Conservation (phyloP, 1,140 invertebrate genomes). For the Drosophila baimaii region DNA sequence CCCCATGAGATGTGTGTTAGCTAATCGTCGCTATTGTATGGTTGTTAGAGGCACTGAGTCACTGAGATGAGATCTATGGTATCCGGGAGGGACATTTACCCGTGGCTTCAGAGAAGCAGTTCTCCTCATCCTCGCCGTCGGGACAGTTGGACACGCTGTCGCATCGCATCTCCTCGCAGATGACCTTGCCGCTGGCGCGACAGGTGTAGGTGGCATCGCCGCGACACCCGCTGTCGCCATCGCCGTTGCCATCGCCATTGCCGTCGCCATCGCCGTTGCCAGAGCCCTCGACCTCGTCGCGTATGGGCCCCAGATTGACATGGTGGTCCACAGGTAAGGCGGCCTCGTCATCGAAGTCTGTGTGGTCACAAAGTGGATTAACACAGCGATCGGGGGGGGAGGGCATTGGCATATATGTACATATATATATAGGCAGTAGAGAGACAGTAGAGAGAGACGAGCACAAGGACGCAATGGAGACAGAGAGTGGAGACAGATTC, state of each 20-base stretch:
- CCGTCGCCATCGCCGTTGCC: conserved; percentile 37
- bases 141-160: conserved; percentile 85
- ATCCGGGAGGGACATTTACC: conserved; percentile 48
- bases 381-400: not conserved
- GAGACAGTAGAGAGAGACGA: too few species aligned
- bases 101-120: conserved; percentile 15
- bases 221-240: conserved; percentile 82
- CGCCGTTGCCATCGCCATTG: conserved; percentile 54
- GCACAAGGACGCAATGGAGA: conserved; percentile 30
- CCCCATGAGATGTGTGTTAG: not conserved
- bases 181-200: conserved; percentile 65
- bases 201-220: conserved; percentile 86
- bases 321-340: too few species aligned
- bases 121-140: conserved; percentile 56
- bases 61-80: not conserved
- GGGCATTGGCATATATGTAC: too few species aligned
- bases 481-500: conserved; percentile 1
- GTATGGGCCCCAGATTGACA: not conserved
- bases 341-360: conserved; percentile 11
- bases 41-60: not conserved
- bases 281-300: conserved; percentile 61
- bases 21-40: not conserved
- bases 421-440: too few species aligned
- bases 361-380: conserved; percentile 30
- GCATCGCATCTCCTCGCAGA: conserved; percentile 86